Evolutionary conservation across 2,797 vertebrate species (phyloP).

Genomic region (Buphagus erythrorhynchus): DNA sequence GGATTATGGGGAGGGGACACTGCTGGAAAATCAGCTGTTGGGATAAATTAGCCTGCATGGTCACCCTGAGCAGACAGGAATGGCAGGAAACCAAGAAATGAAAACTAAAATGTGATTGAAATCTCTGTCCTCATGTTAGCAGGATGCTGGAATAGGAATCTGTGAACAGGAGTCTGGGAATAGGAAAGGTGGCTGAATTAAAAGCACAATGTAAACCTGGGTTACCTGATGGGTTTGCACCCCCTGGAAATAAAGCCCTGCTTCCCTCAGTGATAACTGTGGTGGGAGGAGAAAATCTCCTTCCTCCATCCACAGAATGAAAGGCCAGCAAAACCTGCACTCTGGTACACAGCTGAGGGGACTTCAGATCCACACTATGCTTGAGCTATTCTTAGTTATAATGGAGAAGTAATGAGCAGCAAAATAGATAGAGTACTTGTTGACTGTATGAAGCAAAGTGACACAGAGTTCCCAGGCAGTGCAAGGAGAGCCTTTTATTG

Average conservation of each 20-base stretch:
- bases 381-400: neutral
- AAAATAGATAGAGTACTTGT: neutral
- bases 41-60: neutral
- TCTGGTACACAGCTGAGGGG: neutral
- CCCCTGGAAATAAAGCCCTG: neutral
- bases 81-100: neutral
- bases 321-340: neutral
- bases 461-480: neutral
- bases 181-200: neutral
- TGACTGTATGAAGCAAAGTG: neutral
- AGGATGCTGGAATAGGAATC: neutral
- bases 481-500: neutral
- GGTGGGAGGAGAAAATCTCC: neutral
- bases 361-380: accelerated
- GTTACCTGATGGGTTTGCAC: neutral
- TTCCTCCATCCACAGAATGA: neutral
- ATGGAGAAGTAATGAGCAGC: neutral
- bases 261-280: neutral
- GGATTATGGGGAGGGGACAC: accelerated
- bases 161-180: neutral
- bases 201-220: neutral
- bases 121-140: neutral
- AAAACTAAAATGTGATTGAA: neutral
- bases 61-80: neutral
- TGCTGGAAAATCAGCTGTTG: neutral